Conservation (phyloP, 2,113 vertebrate species). For the Psittacula cyanocephala region DNA sequence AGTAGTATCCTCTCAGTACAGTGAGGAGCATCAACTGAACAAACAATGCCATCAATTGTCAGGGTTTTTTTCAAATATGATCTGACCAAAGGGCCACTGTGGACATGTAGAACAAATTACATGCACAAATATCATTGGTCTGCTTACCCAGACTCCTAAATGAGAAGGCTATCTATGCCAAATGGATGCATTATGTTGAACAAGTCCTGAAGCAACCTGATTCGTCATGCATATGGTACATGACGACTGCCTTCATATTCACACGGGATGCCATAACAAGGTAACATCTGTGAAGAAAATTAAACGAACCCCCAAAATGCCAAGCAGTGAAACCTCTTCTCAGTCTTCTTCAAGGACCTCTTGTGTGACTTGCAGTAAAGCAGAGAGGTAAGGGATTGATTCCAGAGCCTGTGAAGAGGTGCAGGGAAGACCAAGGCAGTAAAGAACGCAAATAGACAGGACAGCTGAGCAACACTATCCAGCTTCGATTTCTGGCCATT, state of each 20-base stretch:
- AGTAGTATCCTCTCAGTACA: neutral
- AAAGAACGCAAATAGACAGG: neutral
- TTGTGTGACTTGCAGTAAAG: neutral
- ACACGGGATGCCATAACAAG: neutral
- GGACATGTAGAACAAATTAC: neutral
- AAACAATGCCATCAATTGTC: neutral
- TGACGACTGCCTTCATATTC: neutral
- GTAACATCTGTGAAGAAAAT: neutral
- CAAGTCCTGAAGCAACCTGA: neutral
- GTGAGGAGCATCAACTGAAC: neutral
- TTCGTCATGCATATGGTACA: neutral
- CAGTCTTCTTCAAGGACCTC: rapidly evolving
- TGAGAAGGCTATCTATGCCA: neutral
- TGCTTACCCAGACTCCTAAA: neutral
- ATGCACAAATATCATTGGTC: neutral
- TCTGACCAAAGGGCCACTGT: neutral
- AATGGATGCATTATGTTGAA: neutral
- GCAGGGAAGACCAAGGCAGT: neutral
- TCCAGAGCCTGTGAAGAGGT: neutral
- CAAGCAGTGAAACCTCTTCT: neutral
- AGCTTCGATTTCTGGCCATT: neutral
- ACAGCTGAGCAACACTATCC: neutral
- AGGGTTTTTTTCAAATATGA: neutral
- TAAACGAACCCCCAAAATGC: neutral
- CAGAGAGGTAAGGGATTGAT: neutral